Evolutionary conservation across 2,113 vertebrate species (phyloP), one percentile per base, ranked within the genome.

Genomic region (Proteles cristata): DNA sequence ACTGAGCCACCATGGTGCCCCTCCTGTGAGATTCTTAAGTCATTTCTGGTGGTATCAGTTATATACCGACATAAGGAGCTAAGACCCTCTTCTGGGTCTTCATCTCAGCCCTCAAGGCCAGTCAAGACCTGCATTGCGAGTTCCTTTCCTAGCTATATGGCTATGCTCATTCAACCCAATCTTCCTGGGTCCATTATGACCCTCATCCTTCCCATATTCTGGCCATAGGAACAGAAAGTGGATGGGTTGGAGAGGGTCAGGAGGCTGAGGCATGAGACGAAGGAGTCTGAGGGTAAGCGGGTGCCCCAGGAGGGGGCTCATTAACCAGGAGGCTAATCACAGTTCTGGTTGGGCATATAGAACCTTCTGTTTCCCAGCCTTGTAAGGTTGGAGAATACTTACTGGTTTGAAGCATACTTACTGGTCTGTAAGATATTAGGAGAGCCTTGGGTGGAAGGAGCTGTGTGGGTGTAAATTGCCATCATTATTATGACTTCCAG

Each of bases 371-470:
- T 79, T 69, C 73, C 79, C 61, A 1, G 80, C 35, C 88, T 96
- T 90, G 50, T 39, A 77, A 81, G 45, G 16, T 43, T 16, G 31
- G 55, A 94, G 68, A 65, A 88, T 97, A 97, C 98, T 97, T 98
- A 97, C 97, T 87, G 97, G 86, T 97, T 39, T 91, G 98, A 63
- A 94, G 96, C 65, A 95, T 97, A 97, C 97, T 98, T 96, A 97
- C 96, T 97, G 87, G 88, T 96, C 93, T 96, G 97, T 94, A 96
- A 97, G 76, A 77, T 90, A 93, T 81, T 97, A 92, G 93, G 58
- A 96, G 96, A 92, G 96, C 93, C 97, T 12, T 89, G 91, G 79
- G 69, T 94, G 88, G 96, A 63, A 93, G 89, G 86, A 98, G 97
- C 97, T 97, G 97, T 92, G 85, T 90, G 93, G 95, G 97, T 95